Percentiles rank a stretch among this genome's conserved stretches.
Conservation (phyloP, 2,797 vertebrate genomes). For the Schizopygopsis pylzovi region DNA sequence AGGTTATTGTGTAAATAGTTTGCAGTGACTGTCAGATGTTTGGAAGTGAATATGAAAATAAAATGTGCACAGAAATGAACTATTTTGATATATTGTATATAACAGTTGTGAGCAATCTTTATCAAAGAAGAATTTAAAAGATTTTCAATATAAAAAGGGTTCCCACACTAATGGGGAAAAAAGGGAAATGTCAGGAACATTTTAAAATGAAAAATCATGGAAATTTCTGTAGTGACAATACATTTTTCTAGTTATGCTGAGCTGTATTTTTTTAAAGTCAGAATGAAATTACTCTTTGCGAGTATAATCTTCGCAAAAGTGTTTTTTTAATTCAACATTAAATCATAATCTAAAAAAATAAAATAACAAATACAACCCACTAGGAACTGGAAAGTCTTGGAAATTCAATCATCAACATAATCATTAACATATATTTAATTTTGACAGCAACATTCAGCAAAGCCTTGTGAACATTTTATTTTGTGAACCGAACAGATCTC, state of each 20-base stretch:
- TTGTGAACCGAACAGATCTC: constrained; percentile 25
- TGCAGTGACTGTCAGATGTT: neutral
- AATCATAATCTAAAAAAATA: neutral
- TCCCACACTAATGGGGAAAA: neutral
- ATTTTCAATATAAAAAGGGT: neutral
- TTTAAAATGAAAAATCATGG: too few species aligned
- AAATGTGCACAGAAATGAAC: neutral
- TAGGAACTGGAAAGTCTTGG: too few species aligned
- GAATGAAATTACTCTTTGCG: neutral
- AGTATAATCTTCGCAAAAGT: neutral
- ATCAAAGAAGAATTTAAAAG: neutral
- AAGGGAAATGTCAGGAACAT: neutral
- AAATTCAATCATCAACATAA: neutral
- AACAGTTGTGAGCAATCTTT: neutral
- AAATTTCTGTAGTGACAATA: neutral
- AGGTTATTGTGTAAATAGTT: neutral
- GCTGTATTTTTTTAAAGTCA: neutral
- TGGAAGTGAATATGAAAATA: constrained; percentile 4
- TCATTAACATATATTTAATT: too few species aligned
- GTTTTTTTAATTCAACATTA: neutral
- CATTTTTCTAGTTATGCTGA: neutral
- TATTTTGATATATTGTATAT: neutral
- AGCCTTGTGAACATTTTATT: neutral
- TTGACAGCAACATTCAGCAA: neutral
- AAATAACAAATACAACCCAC: neutral